phyloP scores from a whole-genome alignment of 2,888 invertebrate genomes.

The Tethea ocularis region DNA sequence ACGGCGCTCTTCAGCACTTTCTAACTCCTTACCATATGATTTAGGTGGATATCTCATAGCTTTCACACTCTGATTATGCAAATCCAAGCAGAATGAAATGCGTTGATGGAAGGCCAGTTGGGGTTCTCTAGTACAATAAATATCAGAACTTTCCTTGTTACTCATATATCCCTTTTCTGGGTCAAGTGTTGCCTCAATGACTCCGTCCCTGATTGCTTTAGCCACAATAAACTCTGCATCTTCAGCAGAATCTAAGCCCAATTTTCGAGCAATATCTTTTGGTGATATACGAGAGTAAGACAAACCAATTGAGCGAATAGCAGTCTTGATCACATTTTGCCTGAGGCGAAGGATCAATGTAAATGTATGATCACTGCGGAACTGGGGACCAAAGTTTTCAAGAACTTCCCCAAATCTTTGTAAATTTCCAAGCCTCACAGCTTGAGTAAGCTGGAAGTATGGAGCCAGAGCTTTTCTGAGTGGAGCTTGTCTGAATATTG shows the following conservation, averaged over 20 bases:
- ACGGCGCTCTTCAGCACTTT: conserved; percentile 97
- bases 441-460: conserved; percentile 98
- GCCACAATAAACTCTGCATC: conserved; percentile 99
- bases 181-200: conserved; percentile 98
- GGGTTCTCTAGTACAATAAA: conserved; percentile 98
- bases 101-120: conserved; percentile 98
- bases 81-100: conserved; percentile 97
- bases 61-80: conserved; percentile 99
- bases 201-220: conserved; percentile 98
- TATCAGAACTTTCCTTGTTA: conserved; percentile 98
- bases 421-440: conserved; percentile 97
- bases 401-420: conserved; percentile 97
- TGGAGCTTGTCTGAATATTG: conserved; percentile 96
- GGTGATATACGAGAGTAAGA: conserved; percentile 98
- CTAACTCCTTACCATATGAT: conserved; percentile 98
- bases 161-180: conserved; percentile 98
- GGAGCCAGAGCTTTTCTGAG: conserved; percentile 95
- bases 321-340: conserved; percentile 99
- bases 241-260: conserved; percentile 96
- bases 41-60: conserved; percentile 99
- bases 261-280: conserved; percentile 96
- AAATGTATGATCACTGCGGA: conserved; percentile 97
- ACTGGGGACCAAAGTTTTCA: conserved; percentile 95
- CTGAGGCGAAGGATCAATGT: conserved; percentile 97
- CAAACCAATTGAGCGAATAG: conserved; percentile 96